Percentiles rank a stretch among this genome's conserved stretches.
Evolutionary conservation across 2,797 vertebrate genomes (phyloP).

Genomic region (Garrulus glandarius): DNA sequence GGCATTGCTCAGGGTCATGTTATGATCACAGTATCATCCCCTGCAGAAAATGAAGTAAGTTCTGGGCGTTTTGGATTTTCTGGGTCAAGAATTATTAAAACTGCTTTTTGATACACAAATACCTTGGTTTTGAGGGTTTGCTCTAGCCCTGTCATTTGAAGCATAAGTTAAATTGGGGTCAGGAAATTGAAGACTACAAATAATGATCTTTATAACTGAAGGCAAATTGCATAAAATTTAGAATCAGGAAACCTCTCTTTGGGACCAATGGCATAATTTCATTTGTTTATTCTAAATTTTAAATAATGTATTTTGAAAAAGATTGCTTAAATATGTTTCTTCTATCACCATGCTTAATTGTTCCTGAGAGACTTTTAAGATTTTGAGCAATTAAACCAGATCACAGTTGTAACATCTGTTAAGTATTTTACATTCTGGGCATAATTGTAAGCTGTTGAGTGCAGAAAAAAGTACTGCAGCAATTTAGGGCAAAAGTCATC

Average conservation of each 20-base stretch:
- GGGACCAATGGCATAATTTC: not conserved
- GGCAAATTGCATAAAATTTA: not conserved
- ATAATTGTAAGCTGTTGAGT: not conserved
- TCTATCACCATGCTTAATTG: not conserved
- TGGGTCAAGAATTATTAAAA: not conserved
- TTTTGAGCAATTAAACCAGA: not conserved
- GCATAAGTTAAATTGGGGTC: not conserved
- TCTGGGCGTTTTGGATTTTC: not conserved
- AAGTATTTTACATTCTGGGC: not conserved
- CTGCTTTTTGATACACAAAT: not conserved
- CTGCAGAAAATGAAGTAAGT: slow-evolving; percentile 89
- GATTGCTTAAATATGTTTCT: not conserved
- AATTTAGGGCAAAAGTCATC: not conserved
- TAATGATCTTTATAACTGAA: not conserved
- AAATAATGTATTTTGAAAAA: not conserved
- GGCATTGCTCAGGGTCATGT: slow-evolving; percentile 95
- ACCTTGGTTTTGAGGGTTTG: not conserved
- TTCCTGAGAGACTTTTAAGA: not conserved
- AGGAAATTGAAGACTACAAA: not conserved
- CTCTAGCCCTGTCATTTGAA: not conserved
- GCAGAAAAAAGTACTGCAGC: not conserved
- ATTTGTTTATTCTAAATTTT: not conserved
- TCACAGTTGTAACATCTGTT: not conserved
- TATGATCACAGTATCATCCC: slow-evolving; percentile 93
- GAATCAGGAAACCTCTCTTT: not conserved